Percentiles rank a stretch among this genome's conserved stretches.
Evolutionary conservation across 2,888 invertebrate species (phyloP).

Genomic region (Drosophila atripex): DNA sequence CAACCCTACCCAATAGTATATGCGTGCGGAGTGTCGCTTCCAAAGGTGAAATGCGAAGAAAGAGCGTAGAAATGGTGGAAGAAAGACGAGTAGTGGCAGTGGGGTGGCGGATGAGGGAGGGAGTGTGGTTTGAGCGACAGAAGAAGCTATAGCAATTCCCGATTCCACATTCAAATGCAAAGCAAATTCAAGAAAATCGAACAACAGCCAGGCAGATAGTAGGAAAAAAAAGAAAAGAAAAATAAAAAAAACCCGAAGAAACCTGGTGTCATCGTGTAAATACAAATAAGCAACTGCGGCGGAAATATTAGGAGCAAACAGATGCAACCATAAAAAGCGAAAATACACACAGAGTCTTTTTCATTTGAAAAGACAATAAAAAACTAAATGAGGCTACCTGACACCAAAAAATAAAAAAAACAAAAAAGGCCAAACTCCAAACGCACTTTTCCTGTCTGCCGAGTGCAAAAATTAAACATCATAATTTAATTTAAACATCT

Average conservation of each 20-base stretch:
- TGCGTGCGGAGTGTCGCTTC: conserved; percentile 59
- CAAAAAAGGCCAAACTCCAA: background rate
- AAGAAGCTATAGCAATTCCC: conserved; percentile 75
- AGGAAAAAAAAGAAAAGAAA: conserved; percentile 30
- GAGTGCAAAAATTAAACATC: conserved; percentile 8
- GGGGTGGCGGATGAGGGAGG: no score
- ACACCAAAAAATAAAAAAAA: background rate
- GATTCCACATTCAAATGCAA: conserved; percentile 75
- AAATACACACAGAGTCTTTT: background rate
- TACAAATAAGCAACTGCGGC: conserved; percentile 12
- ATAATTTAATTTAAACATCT: conserved; percentile 11
- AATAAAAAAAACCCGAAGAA: no score
- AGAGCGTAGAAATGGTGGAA: conserved; percentile 27
- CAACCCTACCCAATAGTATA: background rate
- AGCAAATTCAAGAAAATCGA: conserved; percentile 73
- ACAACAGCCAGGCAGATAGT: conserved; percentile 42
- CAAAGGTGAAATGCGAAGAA: conserved; percentile 70
- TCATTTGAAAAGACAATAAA: background rate
- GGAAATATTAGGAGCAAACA: conserved; percentile 8
- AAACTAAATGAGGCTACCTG: background rate
- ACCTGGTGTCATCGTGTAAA: conserved; percentile 32
- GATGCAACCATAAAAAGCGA: background rate
- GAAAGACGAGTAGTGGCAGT: conserved; percentile 26
- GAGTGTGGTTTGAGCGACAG: conserved; percentile 39
- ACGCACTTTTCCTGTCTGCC: background rate